Evolutionary conservation across 2,888 invertebrate species (phyloP), one percentile per base, ranked within the genome.

Genomic region (Eucriotettix oculatus): DNA sequence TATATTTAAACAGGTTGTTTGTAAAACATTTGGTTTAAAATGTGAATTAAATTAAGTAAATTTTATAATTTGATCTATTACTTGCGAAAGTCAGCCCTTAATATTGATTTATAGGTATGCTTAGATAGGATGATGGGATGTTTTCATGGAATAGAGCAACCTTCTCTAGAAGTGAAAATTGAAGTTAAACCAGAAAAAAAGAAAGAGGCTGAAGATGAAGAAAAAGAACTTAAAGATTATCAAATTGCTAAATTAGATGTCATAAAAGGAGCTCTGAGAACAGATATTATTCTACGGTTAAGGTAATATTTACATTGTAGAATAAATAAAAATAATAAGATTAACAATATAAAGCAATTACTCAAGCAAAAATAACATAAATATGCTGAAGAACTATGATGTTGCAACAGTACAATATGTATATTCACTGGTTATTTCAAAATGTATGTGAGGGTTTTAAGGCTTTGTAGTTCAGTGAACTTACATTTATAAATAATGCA

Each of bases 191-290:
- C 62, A 1, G 61, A 68, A 52, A 64, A 69, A 56, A 66, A 66
- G 55, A 66, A 66, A 55, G 69, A 68, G 58, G 75, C 73, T 53
- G 72, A 76, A 1, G 71, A 74, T 0, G 79, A 81, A 65, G 79
- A 81, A 59, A 76, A 75, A 59, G 86, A 86, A 61, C 78, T 91
- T 65, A 90, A 90, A 69, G 95, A 96, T 74, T 87, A 87, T 69
- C 89, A 94, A 72, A 73, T 95, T 59, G 85, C 88, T 10, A 90
- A 91, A 75, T 79, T 85, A 42, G 92, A 95, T 76, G 75, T 94
- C 9, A 78, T 92, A 52, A 79, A 84, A 66, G 85, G 86, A 63
- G 74, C 87, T 41, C 68, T 86, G 16, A 78, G 90, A 66, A 86
- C 88, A 12, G 85, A 90, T 69, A 82, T 94, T 64, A 72, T 92